Percentiles rank a stretch among this genome's conserved stretches.
These are phyloP conservation scores for Drosophila parthenogenetica DNA, from an alignment of 2,888 invertebrate species.

Conservation along the genomic window DNA sequence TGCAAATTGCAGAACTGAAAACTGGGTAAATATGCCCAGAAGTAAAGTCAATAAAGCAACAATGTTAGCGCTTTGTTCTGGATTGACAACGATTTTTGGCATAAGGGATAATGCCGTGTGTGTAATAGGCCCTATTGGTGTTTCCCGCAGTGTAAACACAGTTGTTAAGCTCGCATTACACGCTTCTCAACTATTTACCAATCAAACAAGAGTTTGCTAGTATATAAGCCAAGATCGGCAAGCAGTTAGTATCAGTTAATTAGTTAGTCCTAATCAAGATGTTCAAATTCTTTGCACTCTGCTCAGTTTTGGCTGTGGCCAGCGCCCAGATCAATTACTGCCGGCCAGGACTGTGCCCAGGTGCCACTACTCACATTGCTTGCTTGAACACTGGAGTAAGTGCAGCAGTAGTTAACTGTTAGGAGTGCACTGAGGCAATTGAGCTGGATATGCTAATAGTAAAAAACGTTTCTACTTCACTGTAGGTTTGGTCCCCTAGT, in stretches of 20 bases:
- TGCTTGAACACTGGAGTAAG: conserved; percentile 55
- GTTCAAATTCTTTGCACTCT: conserved; percentile 32
- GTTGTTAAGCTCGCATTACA: conserved; percentile 14
- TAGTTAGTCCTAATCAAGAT: conserved; percentile 19
- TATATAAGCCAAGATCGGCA: conserved; percentile 24
- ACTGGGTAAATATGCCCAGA: neutral
- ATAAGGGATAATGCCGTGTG: neutral
- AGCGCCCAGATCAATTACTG: conserved; percentile 47
- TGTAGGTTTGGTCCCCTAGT: conserved; percentile 35
- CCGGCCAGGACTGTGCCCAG: conserved; percentile 14
- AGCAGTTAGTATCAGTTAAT: conserved; percentile 18
- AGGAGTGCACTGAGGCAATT: no score
- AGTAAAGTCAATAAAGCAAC: neutral
- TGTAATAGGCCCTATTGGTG: neutral
- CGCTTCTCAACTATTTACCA: neutral
- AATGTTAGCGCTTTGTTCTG: neutral
- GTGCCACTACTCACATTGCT: conserved; percentile 37
- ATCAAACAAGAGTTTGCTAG: neutral
- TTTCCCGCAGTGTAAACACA: conserved; percentile 25
- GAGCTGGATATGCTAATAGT: neutral
- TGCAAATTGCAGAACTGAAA: neutral
- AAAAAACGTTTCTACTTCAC: neutral
- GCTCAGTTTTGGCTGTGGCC: conserved; percentile 18
- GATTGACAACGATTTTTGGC: neutral
- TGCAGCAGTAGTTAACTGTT: neutral